Evolutionary conservation across 2,797 vertebrate species (phyloP), one percentile per base, ranked within the genome.

Genomic region (Natrix natrix): DNA sequence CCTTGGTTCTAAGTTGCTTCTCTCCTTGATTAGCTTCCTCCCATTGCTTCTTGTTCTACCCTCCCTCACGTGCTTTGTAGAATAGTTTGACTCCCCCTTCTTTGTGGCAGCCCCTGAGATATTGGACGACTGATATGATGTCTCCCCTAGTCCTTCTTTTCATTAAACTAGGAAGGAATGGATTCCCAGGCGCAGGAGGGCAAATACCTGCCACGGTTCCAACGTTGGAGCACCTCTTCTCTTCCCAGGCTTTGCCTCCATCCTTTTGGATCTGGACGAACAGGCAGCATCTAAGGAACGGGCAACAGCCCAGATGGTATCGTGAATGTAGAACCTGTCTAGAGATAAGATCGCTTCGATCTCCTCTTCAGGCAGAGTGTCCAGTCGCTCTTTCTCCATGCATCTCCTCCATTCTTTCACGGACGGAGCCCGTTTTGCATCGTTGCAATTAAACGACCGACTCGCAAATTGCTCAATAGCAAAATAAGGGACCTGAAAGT

Each of bases 191-290:
- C 16, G 37, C 32, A 37, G 3, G n/a, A 74, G 7, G 32, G 17
- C 22, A 78, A 55, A 32, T 90, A 90, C 89, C 89, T 90, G 89
- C 89, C 89, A 90, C 3, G 89, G 89, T 17, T 90, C 59, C 22
- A 52, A 5, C 4, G 0, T 17, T 66, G 60, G 17, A n/a, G 3
- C 4, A 1, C 1, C 13, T 43, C 59, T 52, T 48, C 28, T 26
- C 43, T 10, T 28, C 6, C 32, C 20, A 37, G 20, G 5, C 28
- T 28, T 12, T 28, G 32, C 13, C 28, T 22, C 8, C 48, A 17
- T 22, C 61, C 2, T 20, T 16, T 37, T 55, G 26, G 8, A 55
- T 69, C 28, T 12, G 48, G 48, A 32, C 22, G n/a, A n/a, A 54
- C 13, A 4, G 37, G 63, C 63, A 90, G 52, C 89, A 74, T 69